Percentiles rank a stretch among this genome's conserved stretches.
These are phyloP conservation scores for Heliothis subflexa DNA, from an alignment of 1,140 invertebrate species.

Conservation along the genomic window DNA sequence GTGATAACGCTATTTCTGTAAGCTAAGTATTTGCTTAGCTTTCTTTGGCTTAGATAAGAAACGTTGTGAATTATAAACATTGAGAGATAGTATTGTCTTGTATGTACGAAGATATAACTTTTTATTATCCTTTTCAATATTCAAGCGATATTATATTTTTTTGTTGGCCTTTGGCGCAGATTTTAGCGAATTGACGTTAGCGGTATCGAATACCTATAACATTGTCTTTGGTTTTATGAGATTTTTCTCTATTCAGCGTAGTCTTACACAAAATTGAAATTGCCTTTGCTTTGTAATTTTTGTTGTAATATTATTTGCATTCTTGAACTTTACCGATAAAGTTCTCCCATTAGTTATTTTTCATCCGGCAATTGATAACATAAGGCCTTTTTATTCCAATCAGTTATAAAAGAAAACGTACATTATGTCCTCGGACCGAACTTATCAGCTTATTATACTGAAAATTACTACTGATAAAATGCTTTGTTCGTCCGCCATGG, in stretches of 20 bases:
- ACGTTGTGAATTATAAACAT: conserved; percentile 16
- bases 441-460: conserved; percentile 23
- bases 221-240: too few species aligned
- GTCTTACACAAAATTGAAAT: too few species aligned
- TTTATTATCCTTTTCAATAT: background rate
- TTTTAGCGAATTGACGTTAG: too few species aligned
- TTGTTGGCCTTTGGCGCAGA: too few species aligned
- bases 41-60: conserved; percentile 27
- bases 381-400: conserved; percentile 6
- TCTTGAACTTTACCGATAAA: background rate
- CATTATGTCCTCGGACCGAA: conserved; percentile 31
- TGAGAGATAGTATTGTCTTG: conserved; percentile 1
- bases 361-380: background rate
- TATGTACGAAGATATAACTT: background rate
- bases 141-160: too few species aligned
- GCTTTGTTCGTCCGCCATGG: background rate
- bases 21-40: conserved; percentile 12
- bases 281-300: too few species aligned
- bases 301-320: too few species aligned
- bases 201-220: too few species aligned
- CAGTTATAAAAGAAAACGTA: conserved; percentile 21
- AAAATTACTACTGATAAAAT: conserved; percentile 24
- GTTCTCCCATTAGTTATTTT: background rate
- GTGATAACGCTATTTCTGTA: conserved; percentile 20
- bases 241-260: too few species aligned